Evolutionary conservation across 23 tunicate genomes (phyloP), one percentile per base, ranked within the genome.

Genomic region (Ascidia mentula): DNA sequence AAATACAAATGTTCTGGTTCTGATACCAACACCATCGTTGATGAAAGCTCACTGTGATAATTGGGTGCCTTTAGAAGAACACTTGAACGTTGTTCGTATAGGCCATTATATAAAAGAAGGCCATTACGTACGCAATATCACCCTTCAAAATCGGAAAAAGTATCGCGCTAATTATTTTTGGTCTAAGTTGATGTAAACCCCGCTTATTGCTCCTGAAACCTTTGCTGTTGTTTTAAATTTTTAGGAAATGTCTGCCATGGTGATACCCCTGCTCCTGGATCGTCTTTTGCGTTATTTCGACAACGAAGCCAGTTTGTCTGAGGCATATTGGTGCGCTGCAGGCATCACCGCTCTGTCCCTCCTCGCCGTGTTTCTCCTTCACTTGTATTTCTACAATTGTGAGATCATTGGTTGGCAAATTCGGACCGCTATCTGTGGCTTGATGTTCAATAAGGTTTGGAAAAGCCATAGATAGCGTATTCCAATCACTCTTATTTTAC

Each of bases 381-480:
- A 83, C 35, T 0, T 31, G 34, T 24, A 37, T 20, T 77, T 80
- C 72, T 72, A 61, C 33, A 35, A 37, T 15, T 37, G 65, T 2
- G 80, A 71, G 60, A 80, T 59, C 34, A 3, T 89, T 0, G 98
- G 98, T 32, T 84, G 90, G 98, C 93, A 89, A 72, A 73, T 87
- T 12, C 46, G 90, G 77, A 80, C 73, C 0, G 88, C 98, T 30
- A 69, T 61, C 20, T 85, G 84, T 71, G 89, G 89, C 18, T 59
- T 96, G 28, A 96, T 96, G 97, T 96, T 87, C 85, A 79, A 96
- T 75, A 96, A 96, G 77, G 91, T 96, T 42, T 42, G 15, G 53
- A 20, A 53, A 31, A 32, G 0, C 3, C 15, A 30, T 40, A 33
- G 31, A 35, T 81, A 0, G 2, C 33, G 33, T 12, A 36, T 69